Evolutionary conservation across 2,113 vertebrate species (phyloP).

Genomic region (Megaleporinus macrocephalus): DNA sequence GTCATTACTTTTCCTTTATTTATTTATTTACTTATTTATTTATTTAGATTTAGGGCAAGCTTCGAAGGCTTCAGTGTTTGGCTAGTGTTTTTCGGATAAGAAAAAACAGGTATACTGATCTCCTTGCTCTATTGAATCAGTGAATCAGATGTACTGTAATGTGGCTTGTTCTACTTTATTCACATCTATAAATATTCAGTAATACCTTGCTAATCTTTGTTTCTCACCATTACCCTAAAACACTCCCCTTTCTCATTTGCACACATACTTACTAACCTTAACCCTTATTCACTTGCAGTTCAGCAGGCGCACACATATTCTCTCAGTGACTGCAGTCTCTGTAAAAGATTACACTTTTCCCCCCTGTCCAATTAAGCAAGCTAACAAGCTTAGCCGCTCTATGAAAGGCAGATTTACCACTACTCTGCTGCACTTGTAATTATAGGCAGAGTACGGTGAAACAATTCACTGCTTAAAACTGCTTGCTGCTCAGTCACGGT

Average conservation of each 20-base stretch:
- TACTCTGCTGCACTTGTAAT: constrained; percentile 65
- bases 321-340: constrained; percentile 57
- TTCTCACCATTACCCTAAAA: constrained; percentile 10
- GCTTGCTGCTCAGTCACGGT: constrained; percentile 70
- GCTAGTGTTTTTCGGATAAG: too few relatives aligned
- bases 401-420: constrained; percentile 70
- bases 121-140: constrained; percentile 5
- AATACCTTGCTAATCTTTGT: not conserved
- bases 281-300: not conserved
- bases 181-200: constrained; percentile 4
- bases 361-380: constrained; percentile 71
- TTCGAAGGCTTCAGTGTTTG: not conserved
- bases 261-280: constrained; percentile 16
- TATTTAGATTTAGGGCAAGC: not conserved
- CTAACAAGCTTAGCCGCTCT: constrained; percentile 70
- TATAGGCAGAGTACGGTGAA: constrained; percentile 69
- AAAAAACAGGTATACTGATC: too few relatives aligned
- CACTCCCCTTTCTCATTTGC: not conserved
- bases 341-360: constrained; percentile 62
- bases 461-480: constrained; percentile 67
- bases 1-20: not conserved
- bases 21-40: not conserved
- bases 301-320: constrained; percentile 25
- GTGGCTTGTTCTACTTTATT: not conserved
- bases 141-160: constrained; percentile 13